A percentile compares a stretch with the other conserved stretches of the same genome.
phyloP scores from a whole-genome alignment of 2,113 vertebrate genomes.

The Pituophis catenifer region DNA sequence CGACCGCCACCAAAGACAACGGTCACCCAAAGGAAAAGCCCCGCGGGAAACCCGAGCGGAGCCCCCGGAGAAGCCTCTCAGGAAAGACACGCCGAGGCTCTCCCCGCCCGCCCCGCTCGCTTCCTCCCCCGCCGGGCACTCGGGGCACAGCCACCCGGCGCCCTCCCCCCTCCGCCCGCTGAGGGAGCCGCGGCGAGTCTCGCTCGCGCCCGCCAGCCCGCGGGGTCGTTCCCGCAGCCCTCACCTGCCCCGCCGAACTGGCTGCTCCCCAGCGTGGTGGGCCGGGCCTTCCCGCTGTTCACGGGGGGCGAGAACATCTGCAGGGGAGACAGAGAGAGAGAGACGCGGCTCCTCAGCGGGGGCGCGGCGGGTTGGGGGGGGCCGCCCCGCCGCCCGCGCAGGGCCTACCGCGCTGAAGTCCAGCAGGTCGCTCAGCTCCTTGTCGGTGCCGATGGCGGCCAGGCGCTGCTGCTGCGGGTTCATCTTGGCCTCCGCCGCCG shows the following conservation, averaged over 20 bases:
- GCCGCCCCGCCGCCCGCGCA: not conserved
- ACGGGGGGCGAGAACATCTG: slow-evolving; percentile 99
- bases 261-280: slow-evolving; percentile 95
- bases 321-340: slow-evolving; percentile 49
- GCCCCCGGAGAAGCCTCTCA: not conserved
- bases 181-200: no score
- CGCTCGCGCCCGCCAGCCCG: no score
- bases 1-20: no score
- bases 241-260: slow-evolving; percentile 97
- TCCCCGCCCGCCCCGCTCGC: not conserved
- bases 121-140: not conserved
- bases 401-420: slow-evolving; percentile 98
- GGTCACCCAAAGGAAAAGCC: not conserved
- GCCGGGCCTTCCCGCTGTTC: slow-evolving; percentile 93
- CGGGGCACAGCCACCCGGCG: no score
- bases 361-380: not conserved
- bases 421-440: slow-evolving; percentile 98
- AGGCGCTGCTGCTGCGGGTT: slow-evolving; percentile 87
- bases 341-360: not conserved
- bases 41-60: not conserved
- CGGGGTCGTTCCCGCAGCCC: slow-evolving; percentile 38
- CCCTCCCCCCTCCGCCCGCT: no score
- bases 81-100: no score
- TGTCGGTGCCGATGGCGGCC: slow-evolving; percentile 98
- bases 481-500: slow-evolving; percentile 75